Evolutionary conservation across 2,797 vertebrate species (phyloP).

Genomic region (Notolepis coatsorum): DNA sequence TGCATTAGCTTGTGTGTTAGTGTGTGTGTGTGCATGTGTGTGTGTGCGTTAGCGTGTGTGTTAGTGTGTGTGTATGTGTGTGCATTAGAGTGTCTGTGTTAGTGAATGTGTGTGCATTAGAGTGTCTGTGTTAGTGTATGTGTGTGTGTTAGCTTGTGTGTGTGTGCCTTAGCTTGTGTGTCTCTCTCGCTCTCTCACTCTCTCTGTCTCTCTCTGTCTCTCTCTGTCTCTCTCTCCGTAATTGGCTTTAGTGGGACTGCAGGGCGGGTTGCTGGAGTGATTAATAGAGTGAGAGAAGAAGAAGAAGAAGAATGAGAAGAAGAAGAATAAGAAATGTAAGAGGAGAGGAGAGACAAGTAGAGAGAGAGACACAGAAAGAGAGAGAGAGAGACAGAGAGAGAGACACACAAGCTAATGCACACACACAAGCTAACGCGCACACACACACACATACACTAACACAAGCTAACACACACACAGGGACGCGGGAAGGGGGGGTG

Average conservation of each 20-base stretch:
- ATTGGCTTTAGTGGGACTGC: slow-evolving; percentile 67
- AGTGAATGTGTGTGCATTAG: background rate
- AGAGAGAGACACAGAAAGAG: slow-evolving; percentile 18
- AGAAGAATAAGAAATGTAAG: no score
- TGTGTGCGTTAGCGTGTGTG: background rate
- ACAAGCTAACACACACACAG: no score
- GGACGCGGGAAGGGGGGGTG: no score
- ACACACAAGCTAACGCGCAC: no score
- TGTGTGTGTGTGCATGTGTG: no score
- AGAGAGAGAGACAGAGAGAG: slow-evolving; percentile 28
- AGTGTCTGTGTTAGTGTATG: background rate
- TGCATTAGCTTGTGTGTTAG: no score
- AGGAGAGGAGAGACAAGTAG: background rate
- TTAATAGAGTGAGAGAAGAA: slow-evolving; percentile 25
- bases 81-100: background rate
- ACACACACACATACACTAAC: no score
- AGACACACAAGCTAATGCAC: no score
- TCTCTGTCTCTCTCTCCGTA: slow-evolving; percentile 56
- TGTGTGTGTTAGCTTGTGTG: no score
- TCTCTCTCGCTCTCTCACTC: no score
- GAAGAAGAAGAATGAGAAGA: slow-evolving; percentile 3
- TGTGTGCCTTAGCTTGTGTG: no score
- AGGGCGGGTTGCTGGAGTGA: slow-evolving; percentile 49
- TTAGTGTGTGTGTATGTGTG: no score
- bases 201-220: background rate